Base-by-base conservation (phyloP, 2,888 invertebrate genomes). In the Napeogenes inachia region DNA sequence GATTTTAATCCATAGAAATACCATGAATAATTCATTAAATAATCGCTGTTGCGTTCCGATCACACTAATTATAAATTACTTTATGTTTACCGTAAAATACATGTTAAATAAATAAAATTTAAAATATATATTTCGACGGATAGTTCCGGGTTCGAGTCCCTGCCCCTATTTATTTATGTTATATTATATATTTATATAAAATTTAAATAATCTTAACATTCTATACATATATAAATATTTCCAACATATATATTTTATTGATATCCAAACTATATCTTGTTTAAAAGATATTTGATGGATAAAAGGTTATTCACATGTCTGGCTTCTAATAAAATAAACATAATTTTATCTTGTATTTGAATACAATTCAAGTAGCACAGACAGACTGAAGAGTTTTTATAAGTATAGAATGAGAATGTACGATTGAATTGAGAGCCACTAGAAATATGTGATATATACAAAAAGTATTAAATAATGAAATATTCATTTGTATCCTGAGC, bases 1-100 rank as follows among this genome's bases (percentile, higher is more conserved):
- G 64, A 35, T 62, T 61, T 56, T 21, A 21, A 63, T 59, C 60
- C 45, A 59, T 61, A 54, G 63, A 60, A 66, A 64, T 60, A 60
- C 53, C 47, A 54, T 61, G 60, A 64, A 66, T 66, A 58, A 66
- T 66, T 66, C 60, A 66, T 62, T 58, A 56, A 53, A 57, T 64
- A 62, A 21, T 21, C 21, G 21, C 21, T 59, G 57, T 63, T 54
- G 61, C 42, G 45, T 64, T 45, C 59, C 59, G 54, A 63, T 60
- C 54, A 60, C 46, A 55, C 33, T 62, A 58, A 62, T 60, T 61
- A 66, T 66, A 61, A 61, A 66, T 63, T 63, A 63, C 61, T n/a
- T 64, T 56, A 62, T 55, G 35, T 47, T 56, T 56, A 60, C 13
- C 33, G 32, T 57, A 10, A 35, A 54, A 4, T 55, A 61, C 38